phyloP scores from a whole-genome alignment of 2,113 vertebrate species.

The Heterotilapia buettikoferi region DNA sequence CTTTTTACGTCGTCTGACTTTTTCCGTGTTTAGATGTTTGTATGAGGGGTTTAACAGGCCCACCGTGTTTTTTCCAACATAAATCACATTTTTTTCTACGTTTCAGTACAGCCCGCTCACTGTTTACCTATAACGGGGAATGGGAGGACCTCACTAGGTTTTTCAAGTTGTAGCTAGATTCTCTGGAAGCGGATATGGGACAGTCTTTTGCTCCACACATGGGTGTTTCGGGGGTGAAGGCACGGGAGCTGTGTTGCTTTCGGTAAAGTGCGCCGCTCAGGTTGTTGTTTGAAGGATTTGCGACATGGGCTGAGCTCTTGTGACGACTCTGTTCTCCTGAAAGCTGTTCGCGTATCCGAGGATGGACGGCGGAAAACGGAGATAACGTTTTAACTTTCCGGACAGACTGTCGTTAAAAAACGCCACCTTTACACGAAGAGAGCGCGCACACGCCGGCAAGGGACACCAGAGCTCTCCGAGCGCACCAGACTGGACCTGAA shows the following conservation, averaged over 20 bases:
- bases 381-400: neutral
- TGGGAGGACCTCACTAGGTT: slow-evolving; percentile 43
- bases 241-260: neutral
- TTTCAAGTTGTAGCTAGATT: neutral
- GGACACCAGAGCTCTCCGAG: neutral
- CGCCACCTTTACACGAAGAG: neutral
- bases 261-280: slow-evolving; percentile 21
- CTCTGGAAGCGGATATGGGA: slow-evolving; percentile 36
- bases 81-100: slow-evolving; percentile 17
- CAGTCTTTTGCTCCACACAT: neutral
- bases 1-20: slow-evolving; percentile 28
- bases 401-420: neutral
- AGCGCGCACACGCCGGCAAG: neutral
- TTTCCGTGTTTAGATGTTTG: slow-evolving; percentile 40
- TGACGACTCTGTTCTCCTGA: slow-evolving; percentile 8
- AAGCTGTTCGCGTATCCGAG: slow-evolving; percentile 18
- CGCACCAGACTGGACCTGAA: neutral
- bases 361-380: slow-evolving; percentile 46
- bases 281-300: slow-evolving; percentile 20
- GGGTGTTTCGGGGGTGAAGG: slow-evolving; percentile 5
- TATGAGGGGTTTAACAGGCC: slow-evolving; percentile 29
- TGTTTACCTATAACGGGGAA: slow-evolving; percentile 42
- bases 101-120: slow-evolving; percentile 18
- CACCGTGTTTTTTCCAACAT: slow-evolving; percentile 38
- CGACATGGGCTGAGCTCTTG: slow-evolving; percentile 68